Evolutionary conservation across 1,140 invertebrate species (phyloP).

Genomic region (Drosophila repleta): DNA sequence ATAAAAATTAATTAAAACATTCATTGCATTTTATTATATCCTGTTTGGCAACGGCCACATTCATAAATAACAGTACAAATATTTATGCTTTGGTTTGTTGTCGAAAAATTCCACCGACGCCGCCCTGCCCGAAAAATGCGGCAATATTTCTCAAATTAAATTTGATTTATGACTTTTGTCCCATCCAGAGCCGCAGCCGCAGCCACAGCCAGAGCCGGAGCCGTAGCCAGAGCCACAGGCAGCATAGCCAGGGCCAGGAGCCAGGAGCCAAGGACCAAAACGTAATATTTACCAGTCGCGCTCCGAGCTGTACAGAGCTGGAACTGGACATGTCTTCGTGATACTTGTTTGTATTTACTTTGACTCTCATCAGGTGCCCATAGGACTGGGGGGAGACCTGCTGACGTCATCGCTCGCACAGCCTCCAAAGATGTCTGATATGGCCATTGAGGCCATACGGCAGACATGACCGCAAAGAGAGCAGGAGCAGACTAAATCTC

Average conservation of each 20-base stretch:
- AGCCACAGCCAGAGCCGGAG: constrained; percentile 1
- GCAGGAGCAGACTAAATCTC: constrained; percentile 4
- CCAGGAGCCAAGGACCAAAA: constrained; percentile 32
- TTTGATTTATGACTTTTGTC: constrained; percentile 76
- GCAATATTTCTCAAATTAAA: constrained; percentile 79
- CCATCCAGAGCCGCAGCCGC: constrained; percentile 11
- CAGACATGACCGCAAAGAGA: constrained; percentile 22
- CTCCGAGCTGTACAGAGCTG: constrained; percentile 18
- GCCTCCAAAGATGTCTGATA: constrained; percentile 34
- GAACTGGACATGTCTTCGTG: constrained; percentile 57
- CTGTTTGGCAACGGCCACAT: constrained; percentile 27
- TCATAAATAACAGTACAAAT: constrained; percentile 50
- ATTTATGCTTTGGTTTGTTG: constrained; percentile 44
- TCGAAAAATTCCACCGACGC: constrained; percentile 50
- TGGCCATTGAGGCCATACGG: constrained; percentile 28
- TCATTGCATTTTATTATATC: constrained; percentile 39
- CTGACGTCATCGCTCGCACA: constrained; percentile 59
- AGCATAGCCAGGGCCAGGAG: constrained; percentile 1
- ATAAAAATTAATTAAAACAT: constrained; percentile 41
- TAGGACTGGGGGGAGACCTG: constrained; percentile 36
- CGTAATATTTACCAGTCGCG: constrained; percentile 42
- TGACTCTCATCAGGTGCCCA: constrained; percentile 50
- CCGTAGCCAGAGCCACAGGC: not conserved
- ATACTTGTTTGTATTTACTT: constrained; percentile 63
- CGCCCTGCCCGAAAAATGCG: constrained; percentile 46